Conservation (phyloP, 1,140 invertebrate genomes). For the Elysia chlorotica region DNA sequence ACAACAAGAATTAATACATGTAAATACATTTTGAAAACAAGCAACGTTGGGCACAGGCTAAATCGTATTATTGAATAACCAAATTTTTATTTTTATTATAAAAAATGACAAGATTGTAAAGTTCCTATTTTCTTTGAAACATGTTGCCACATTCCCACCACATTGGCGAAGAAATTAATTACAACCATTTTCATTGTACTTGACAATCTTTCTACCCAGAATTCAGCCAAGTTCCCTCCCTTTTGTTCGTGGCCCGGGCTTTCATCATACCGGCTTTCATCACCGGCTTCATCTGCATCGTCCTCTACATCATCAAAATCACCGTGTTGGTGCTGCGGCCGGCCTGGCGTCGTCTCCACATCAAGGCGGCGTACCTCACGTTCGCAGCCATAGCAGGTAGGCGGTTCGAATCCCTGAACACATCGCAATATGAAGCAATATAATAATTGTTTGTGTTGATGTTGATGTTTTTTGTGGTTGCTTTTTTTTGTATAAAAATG, state of each 20-base stretch:
- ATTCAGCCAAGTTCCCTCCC: constrained; percentile 20
- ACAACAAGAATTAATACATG: too few species aligned
- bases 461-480: background rate
- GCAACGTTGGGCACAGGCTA: too few species aligned
- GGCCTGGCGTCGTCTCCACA: constrained; percentile 16
- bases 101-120: too few species aligned
- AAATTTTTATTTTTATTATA: background rate
- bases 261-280: constrained; percentile 27
- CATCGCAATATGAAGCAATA: too few species aligned
- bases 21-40: too few species aligned
- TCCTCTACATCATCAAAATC: constrained; percentile 30
- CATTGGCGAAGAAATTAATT: background rate
- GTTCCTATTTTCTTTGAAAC: too few species aligned
- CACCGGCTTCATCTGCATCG: constrained; percentile 22
- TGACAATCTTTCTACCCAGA: background rate
- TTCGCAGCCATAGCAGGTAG: constrained; percentile 29
- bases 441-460: background rate
- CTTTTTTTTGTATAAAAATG: background rate
- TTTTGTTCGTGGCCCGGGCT: constrained; percentile 29
- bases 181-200: background rate
- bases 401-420: too few species aligned
- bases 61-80: background rate
- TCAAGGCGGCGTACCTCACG: constrained; percentile 31
- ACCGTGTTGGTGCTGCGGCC: constrained; percentile 19
- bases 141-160: too few species aligned